These are phyloP conservation scores for Papilio polytes DNA, from an alignment of 1,140 invertebrate species.

Conservation along the genomic window DNA sequence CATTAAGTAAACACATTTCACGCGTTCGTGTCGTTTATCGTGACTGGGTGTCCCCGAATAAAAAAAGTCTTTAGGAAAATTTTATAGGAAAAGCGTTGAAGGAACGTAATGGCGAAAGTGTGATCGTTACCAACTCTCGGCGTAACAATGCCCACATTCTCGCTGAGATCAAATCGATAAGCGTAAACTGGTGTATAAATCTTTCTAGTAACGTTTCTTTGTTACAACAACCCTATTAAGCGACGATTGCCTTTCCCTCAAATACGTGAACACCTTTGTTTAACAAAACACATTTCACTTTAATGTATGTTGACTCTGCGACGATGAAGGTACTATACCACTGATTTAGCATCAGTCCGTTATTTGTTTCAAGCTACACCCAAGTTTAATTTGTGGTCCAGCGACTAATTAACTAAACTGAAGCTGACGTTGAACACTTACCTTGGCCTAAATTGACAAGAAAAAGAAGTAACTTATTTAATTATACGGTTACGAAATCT, in stretches of 20 bases:
- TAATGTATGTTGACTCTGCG: conserved; percentile 22
- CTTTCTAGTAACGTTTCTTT: conserved; percentile 64
- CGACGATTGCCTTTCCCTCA: conserved; percentile 62
- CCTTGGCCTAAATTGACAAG: background rate
- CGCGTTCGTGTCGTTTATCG: conserved; percentile 43
- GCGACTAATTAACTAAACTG: background rate
- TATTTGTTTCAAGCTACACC: background rate
- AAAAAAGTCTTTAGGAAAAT: conserved; percentile 55
- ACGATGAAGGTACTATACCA: background rate
- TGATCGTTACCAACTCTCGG: conserved; percentile 59
- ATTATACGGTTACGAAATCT: background rate
- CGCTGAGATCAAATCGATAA: conserved; percentile 60
- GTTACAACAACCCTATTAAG: conserved; percentile 61
- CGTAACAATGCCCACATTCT: conserved; percentile 60
- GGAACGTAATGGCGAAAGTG: conserved; percentile 56
- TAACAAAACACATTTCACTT: conserved; percentile 54
- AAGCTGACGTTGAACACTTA: background rate
- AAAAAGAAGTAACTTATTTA: background rate
- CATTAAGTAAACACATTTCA: conserved; percentile 40
- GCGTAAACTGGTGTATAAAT: conserved; percentile 62
- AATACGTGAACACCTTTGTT: conserved; percentile 69
- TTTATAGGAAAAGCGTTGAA: conserved; percentile 55
- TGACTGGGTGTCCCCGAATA: conserved; percentile 37
- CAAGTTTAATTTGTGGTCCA: background rate
- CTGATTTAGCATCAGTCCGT: background rate